These are phyloP conservation scores for Oopsacas minuta DNA, from an alignment of 37 sponge, comb jelly and placozoan genomes.

Conservation along the genomic window DNA sequence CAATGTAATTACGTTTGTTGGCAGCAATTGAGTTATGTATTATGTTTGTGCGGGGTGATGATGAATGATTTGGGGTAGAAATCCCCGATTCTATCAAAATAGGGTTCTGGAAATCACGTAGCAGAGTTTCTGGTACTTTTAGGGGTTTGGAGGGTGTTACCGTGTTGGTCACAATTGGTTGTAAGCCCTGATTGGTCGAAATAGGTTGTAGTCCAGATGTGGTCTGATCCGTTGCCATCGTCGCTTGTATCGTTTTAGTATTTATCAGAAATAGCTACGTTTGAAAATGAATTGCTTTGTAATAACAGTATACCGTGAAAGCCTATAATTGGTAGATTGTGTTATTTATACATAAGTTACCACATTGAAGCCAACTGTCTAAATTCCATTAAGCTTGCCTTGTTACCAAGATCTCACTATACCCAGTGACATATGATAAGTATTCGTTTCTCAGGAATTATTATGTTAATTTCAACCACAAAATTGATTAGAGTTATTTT, in stretches of 20 bases:
- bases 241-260: not conserved
- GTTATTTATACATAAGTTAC: slow-evolving; percentile 18
- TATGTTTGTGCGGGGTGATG: not conserved
- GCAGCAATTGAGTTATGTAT: not conserved
- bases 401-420: slow-evolving; percentile 18
- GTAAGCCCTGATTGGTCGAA: not conserved
- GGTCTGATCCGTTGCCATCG: not conserved
- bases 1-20: not conserved
- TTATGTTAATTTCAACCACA: not conserved
- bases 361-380: slow-evolving; percentile 19
- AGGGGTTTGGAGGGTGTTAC: not conserved
- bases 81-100: not conserved
- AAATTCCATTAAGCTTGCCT: slow-evolving; percentile 19
- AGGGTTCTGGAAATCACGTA: not conserved
- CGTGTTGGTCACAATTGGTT: not conserved
- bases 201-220: not conserved
- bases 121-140: not conserved
- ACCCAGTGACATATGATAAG: not conserved
- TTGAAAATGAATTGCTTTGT: slow-evolving; percentile 5
- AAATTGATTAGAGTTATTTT: not conserved
- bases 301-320: slow-evolving; percentile 7
- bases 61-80: not conserved
- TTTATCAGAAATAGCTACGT: not conserved
- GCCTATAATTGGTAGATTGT: slow-evolving; percentile 18
- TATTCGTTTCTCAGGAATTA: not conserved